These are phyloP conservation scores for Acrobasis repandana DNA, from an alignment of 2,888 invertebrate genomes.

Conservation along the genomic window DNA sequence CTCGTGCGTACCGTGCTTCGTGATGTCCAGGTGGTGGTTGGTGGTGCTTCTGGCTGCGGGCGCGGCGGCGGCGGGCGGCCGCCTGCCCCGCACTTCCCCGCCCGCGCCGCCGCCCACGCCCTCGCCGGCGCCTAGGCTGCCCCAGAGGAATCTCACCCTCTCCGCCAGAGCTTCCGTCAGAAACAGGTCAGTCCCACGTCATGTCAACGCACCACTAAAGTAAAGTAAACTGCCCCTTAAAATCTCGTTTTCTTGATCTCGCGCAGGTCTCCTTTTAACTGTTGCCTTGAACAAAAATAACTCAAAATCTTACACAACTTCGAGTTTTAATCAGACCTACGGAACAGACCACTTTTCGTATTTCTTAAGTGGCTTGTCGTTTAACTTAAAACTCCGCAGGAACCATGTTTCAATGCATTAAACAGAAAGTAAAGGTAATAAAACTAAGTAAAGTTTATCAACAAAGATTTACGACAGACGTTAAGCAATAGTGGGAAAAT, in stretches of 20 bases:
- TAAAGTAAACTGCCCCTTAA: not conserved
- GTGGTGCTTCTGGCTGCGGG: constrained; percentile 63
- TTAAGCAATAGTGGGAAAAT: constrained; percentile 12
- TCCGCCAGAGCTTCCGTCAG: constrained; percentile 70
- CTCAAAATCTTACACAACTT: constrained; percentile 11
- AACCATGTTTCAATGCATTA: too few relatives aligned
- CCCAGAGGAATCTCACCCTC: constrained; percentile 73
- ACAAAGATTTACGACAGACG: constrained; percentile 16
- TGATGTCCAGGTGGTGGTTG: constrained; percentile 73
- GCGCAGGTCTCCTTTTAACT: constrained; percentile 21
- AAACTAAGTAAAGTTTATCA: constrained; percentile 2
- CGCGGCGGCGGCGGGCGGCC: constrained; percentile 69
- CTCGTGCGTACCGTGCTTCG: constrained; percentile 57
- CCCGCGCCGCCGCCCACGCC: constrained; percentile 79
- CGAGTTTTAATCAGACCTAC: not conserved
- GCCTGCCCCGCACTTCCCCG: constrained; percentile 70
- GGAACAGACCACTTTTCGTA: not conserved
- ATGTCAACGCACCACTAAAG: constrained; percentile 2
- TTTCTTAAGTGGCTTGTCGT: not conserved
- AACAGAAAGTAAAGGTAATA: constrained; percentile 2
- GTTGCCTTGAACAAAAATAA: constrained; percentile 17
- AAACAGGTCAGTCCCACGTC: constrained; percentile 69
- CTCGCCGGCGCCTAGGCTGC: constrained; percentile 77
- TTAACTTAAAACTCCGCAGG: too few relatives aligned
- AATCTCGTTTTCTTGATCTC: constrained; percentile 9